These are phyloP conservation scores for Stenopsyche tienmushanensis DNA, from an alignment of 1,140 invertebrate species.

Conservation along the genomic window DNA sequence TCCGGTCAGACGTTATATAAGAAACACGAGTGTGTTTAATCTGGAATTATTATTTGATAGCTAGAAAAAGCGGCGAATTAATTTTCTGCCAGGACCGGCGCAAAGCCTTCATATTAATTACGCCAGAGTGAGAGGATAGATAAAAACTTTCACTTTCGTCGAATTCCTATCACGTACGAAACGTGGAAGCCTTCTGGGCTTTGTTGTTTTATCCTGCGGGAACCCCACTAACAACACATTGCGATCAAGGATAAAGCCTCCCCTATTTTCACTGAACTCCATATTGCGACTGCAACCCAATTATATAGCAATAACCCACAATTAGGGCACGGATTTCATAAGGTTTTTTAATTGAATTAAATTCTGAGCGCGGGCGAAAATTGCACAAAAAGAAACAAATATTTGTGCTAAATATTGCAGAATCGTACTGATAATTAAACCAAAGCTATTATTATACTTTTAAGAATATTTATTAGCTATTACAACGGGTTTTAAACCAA, in stretches of 20 bases:
- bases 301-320: background rate
- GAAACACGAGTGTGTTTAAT: too few species aligned
- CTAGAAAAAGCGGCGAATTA: slow-evolving; percentile 15
- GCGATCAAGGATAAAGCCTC: slow-evolving; percentile 2
- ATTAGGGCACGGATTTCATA: too few species aligned
- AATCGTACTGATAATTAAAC: too few species aligned
- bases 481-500: too few species aligned
- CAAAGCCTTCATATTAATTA: slow-evolving; percentile 17
- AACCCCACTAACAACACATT: slow-evolving; percentile 12
- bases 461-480: too few species aligned
- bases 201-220: slow-evolving; percentile 29
- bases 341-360: background rate
- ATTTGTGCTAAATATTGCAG: too few species aligned
- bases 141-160: slow-evolving; percentile 11
- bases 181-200: slow-evolving; percentile 29
- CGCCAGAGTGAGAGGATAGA: background rate
- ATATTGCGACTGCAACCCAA: background rate
- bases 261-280: background rate
- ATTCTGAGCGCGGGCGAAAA: background rate
- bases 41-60: slow-evolving; percentile 1
- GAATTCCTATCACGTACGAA: slow-evolving; percentile 29
- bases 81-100: slow-evolving; percentile 1
- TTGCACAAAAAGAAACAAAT: background rate
- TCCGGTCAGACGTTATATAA: too few species aligned
- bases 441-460: too few species aligned